A percentile compares a stretch with the other conserved stretches of the same genome.
These are phyloP conservation scores for Diarsia dahlii DNA, from an alignment of 2,888 invertebrate species.

Conservation along the genomic window DNA sequence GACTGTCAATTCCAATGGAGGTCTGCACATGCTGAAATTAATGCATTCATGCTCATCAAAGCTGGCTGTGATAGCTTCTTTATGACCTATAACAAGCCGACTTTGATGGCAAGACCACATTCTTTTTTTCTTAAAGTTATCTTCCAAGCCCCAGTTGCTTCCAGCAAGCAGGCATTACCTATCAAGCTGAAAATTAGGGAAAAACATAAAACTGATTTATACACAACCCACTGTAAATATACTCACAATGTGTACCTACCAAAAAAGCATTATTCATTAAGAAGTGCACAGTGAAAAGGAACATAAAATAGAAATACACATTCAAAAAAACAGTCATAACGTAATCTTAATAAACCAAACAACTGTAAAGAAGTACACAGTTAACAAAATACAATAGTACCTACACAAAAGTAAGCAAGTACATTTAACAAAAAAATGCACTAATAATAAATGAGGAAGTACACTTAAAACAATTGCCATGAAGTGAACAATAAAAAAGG, in stretches of 20 bases:
- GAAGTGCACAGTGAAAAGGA: not conserved
- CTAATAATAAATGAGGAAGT: not conserved
- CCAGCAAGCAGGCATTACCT: not conserved
- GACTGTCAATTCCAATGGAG: conserved; percentile 10
- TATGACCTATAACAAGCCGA: conserved; percentile 95
- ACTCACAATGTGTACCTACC: not conserved
- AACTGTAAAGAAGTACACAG: conserved; percentile 2
- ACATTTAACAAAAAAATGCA: not conserved
- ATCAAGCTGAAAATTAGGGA: conserved; percentile 49
- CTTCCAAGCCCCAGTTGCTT: no score
- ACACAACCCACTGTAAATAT: not conserved
- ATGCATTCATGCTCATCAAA: conserved; percentile 97
- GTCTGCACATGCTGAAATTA: conserved; percentile 65
- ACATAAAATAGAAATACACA: not conserved
- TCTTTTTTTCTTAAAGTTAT: no score
- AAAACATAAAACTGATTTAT: not conserved
- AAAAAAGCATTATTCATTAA: not conserved
- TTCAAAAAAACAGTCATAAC: not conserved
- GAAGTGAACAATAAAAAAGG: not conserved
- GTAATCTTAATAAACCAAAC: not conserved
- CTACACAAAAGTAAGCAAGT: not conserved
- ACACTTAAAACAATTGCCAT: not conserved
- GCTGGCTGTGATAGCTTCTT: conserved; percentile 97
- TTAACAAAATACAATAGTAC: conserved; percentile 7
- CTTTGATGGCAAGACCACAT: conserved; percentile 93